phyloP scores from a whole-genome alignment of 2,797 vertebrate species.

The Periparus ater region DNA sequence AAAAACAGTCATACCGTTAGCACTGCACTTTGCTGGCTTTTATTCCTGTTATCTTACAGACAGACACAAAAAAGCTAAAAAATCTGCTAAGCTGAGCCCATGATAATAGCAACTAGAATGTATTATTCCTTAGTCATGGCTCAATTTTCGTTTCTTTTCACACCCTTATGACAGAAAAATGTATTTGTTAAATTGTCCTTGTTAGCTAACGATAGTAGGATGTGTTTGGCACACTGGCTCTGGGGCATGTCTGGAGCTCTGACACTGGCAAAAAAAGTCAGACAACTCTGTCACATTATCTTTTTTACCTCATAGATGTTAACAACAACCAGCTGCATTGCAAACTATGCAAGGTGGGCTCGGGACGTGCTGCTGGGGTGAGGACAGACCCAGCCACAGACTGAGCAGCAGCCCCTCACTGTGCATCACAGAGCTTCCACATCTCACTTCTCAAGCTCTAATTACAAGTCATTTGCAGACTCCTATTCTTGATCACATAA shows the following conservation, averaged over 20 bases:
- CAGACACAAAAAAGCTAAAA: rapidly evolving
- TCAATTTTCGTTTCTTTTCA: not conserved
- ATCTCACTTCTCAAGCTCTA: not conserved
- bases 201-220: not conserved
- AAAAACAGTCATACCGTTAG: not conserved
- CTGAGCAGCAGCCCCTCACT: not conserved
- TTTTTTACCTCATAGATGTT: not conserved
- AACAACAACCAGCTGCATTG: not conserved
- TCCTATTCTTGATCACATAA: not conserved
- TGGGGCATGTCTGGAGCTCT: not conserved
- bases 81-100: not conserved
- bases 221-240: not conserved
- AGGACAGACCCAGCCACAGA: not conserved
- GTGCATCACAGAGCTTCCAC: not conserved
- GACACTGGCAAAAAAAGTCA: not conserved
- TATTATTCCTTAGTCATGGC: not conserved
- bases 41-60: not conserved
- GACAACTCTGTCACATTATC: not conserved
- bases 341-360: not conserved
- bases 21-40: not conserved
- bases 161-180: not conserved
- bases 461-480: not conserved
- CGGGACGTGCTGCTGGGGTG: not conserved
- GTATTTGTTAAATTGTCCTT: not conserved
- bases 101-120: not conserved